Evolutionary conservation across 1,140 invertebrate species (phyloP), one percentile per base, ranked within the genome.

Genomic region (Caerostris darwini): DNA sequence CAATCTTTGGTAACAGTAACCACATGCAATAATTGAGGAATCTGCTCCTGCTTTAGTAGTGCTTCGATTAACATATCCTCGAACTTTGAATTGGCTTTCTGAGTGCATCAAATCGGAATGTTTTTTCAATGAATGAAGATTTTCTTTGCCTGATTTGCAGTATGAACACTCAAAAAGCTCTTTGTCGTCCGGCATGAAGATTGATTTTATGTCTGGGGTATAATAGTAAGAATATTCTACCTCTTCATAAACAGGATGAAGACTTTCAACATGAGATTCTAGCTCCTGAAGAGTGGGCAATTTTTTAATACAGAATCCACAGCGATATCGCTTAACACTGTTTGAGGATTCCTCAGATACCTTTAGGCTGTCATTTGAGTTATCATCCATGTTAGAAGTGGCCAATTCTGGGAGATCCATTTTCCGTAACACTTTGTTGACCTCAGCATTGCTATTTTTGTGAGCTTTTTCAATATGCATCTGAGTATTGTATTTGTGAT

Each of bases 91-190:
- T 2, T 53, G 77, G n/a, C 69, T 90, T 14, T 85, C 87, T 2
- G 93, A 61, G 59, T 94, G 93, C 77, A 94, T 90, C 6, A 90
- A 50, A 17, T 85, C 77, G 14, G 69, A 87, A 53, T 94, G 93
- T 6, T 85, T 94, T 64, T 85, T 82, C 12, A 94, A 53, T 0
- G 71, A 7, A 53, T 17, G 34, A 5, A 94, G 61, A 56, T 59
- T 94, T 57, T 85, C 87, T n/a, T 83, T 69, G 12, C 87, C 54
- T 34, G 77, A 83, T 58, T 94, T 94, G 57, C 93, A 94, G 58
- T 94, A 94, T 53, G 87, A 71, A 53, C 93, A 94, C 71, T 94
- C 93, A 85, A 64, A 94, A 14, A 54, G 7, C 3, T 89, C 93
- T n/a, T n/a, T 90, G 14, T 90, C 93, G 10, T 50, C 53, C 6